Evolutionary conservation across 2,888 invertebrate species (phyloP).

Genomic region (Hypomecis punctinalis): DNA sequence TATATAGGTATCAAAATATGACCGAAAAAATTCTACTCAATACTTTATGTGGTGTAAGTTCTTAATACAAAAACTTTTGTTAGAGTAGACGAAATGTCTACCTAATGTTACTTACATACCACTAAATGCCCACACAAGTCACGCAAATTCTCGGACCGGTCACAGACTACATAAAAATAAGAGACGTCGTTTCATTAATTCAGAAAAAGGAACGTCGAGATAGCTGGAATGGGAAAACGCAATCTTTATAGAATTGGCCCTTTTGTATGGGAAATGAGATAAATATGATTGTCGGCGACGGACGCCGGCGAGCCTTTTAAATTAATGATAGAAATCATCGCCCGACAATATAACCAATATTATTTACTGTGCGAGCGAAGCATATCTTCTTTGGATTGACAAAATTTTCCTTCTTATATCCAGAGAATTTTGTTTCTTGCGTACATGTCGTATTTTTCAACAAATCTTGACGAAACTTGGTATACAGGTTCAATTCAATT

Average conservation of each 20-base stretch:
- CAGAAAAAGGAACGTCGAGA: constrained; percentile 19
- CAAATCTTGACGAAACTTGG: no score
- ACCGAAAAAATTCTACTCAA: no score
- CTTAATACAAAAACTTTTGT: no score
- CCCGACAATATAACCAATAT: constrained; percentile 18
- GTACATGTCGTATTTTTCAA: no score
- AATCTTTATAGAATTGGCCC: constrained; percentile 25
- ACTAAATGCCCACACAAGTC: background rate
- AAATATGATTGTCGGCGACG: constrained; percentile 31
- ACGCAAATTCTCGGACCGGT: constrained; percentile 8
- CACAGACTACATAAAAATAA: constrained; percentile 21
- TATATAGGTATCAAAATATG: no score
- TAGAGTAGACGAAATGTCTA: no score
- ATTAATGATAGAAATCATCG: constrained; percentile 23
- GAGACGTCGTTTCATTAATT: constrained; percentile 27
- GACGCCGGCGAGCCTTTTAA: constrained; percentile 18
- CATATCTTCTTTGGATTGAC: no score
- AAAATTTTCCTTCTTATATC: no score
- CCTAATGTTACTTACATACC: no score
- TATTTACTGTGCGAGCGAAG: background rate
- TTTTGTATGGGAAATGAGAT: constrained; percentile 36
- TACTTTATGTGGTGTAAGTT: no score
- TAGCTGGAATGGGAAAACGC: constrained; percentile 21
- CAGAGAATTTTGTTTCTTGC: no score
- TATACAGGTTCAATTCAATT: no score